Conservation (phyloP, 2,113 vertebrate genomes). For the Meriones unguiculatus region DNA sequence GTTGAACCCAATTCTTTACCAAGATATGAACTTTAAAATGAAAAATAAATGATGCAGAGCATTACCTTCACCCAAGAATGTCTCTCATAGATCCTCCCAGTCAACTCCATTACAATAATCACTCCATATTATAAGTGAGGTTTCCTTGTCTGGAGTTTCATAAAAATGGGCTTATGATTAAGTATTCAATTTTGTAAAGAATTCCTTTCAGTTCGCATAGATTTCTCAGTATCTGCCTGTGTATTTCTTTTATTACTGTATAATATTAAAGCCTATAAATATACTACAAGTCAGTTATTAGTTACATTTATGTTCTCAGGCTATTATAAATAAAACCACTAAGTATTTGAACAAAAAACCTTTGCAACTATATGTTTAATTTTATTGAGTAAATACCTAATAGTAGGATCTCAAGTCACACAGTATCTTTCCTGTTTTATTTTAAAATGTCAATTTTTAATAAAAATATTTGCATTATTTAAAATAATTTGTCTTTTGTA, state of each 20-base stretch:
- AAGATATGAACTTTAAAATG: not conserved
- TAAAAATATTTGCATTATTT: not conserved
- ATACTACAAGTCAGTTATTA: not conserved
- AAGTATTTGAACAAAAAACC: not conserved
- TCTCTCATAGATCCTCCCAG: not conserved
- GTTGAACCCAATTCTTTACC: not conserved
- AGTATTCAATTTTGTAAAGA: not conserved
- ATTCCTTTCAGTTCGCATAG: not conserved
- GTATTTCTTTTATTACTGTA: not conserved
- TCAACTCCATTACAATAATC: not conserved
- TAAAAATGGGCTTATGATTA: not conserved
- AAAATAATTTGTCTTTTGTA: not conserved
- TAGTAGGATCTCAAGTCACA: not conserved
- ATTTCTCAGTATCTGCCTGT: not conserved
- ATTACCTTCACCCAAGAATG: not conserved
- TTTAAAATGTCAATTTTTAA: not conserved
- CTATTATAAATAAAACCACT: not conserved
- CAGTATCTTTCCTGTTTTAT: not conserved
- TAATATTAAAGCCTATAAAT: not conserved
- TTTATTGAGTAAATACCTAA: not conserved
- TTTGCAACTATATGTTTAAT: not conserved
- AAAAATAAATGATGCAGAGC: not conserved
- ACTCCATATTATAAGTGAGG: not conserved
- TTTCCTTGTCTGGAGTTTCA: not conserved
- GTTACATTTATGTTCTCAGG: not conserved